Percentiles rank a stretch among this genome's conserved stretches.
phyloP scores from a whole-genome alignment of 2,888 invertebrate species.

The Euplexia lucipara region DNA sequence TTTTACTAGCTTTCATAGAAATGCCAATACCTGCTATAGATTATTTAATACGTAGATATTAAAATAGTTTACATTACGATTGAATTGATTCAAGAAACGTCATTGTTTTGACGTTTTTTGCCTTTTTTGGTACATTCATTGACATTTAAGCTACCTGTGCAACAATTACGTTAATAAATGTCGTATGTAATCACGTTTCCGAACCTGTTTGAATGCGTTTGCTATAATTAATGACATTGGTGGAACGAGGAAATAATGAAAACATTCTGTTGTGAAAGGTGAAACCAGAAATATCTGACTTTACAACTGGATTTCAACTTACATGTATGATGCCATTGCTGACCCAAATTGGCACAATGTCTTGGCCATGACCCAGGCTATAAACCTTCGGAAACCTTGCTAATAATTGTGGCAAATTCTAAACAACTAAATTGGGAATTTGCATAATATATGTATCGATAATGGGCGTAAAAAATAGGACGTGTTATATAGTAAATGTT shows the following conservation, averaged over 20 bases:
- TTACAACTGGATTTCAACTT: not conserved
- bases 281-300: constrained; percentile 8
- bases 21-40: no score
- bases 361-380: constrained; percentile 29
- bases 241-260: constrained; percentile 20
- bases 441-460: constrained; percentile 31
- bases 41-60: no score
- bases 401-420: constrained; percentile 18
- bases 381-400: constrained; percentile 13
- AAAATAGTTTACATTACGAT: no score
- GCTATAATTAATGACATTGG: constrained; percentile 7
- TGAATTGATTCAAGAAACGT: no score
- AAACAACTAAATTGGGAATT: constrained; percentile 33
- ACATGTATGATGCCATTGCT: constrained; percentile 23
- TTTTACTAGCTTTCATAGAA: no score
- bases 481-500: no score
- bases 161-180: no score
- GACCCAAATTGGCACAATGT: constrained; percentile 29
- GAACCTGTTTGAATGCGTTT: constrained; percentile 13
- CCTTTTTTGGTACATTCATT: constrained; percentile 11
- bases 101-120: no score
- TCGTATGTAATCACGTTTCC: constrained; percentile 14
- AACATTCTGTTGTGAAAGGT: constrained; percentile 19
- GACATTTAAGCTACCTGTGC: not conserved
- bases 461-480: not conserved